Evolutionary conservation across 2,797 vertebrate genomes (phyloP).

Genomic region (Uromys caudimaculatus): DNA sequence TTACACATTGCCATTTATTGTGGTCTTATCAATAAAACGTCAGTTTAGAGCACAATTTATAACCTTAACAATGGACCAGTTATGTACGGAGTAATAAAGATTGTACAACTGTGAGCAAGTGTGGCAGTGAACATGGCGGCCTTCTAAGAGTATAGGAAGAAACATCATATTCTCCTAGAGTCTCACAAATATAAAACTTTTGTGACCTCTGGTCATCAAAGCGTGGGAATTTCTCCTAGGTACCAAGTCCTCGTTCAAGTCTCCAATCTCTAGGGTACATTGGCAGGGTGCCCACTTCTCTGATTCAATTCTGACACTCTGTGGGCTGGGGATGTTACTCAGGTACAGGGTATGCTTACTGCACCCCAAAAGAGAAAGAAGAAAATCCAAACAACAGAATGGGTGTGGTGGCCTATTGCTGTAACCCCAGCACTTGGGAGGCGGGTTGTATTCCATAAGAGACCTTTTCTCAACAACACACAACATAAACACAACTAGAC

Average conservation of each 20-base stretch:
- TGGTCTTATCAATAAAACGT: not conserved
- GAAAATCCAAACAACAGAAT: not conserved
- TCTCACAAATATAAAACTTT: not conserved
- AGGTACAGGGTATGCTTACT: not conserved
- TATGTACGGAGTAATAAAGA: not conserved
- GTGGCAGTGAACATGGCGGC: not conserved
- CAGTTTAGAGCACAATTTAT: not conserved
- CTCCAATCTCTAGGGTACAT: not conserved
- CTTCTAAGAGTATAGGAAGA: not conserved
- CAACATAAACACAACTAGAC: not conserved
- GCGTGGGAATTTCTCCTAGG: not conserved
- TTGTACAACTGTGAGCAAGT: not conserved
- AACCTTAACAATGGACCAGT: not conserved
- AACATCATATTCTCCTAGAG: not conserved
- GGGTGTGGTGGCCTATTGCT: not conserved
- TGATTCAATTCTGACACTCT: no score
- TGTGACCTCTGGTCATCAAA: not conserved
- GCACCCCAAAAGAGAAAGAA: not conserved
- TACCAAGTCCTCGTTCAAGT: accelerated
- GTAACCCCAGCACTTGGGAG: not conserved
- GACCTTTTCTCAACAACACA: not conserved
- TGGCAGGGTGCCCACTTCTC: no score
- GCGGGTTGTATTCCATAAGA: not conserved
- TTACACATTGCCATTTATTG: not conserved
- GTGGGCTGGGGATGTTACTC: not conserved